Evolutionary conservation across 2,888 invertebrate genomes (phyloP).

Genomic region (Eurytoma californica): DNA sequence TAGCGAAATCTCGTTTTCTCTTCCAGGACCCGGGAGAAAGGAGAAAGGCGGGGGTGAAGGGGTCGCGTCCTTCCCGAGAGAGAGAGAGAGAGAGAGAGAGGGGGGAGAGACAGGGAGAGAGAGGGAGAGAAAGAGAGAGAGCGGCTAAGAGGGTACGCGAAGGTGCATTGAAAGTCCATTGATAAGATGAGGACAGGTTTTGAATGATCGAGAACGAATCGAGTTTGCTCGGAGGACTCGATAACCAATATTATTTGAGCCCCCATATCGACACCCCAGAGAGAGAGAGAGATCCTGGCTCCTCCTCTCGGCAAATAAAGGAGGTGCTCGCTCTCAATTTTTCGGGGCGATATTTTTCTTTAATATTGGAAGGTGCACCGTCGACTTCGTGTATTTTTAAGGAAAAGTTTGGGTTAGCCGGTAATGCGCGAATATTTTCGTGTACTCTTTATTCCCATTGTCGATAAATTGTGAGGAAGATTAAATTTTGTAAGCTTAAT

Average conservation of each 20-base stretch:
- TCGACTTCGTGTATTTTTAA: too few relatives aligned
- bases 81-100: background rate
- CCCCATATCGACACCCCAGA: background rate
- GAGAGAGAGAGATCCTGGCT: too few relatives aligned
- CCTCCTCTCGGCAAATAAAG: conserved; percentile 10
- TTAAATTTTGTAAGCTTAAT: too few relatives aligned
- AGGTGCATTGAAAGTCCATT: conserved; percentile 27
- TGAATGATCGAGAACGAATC: conserved; percentile 32
- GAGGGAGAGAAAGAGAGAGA: background rate
- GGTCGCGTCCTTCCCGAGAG: background rate
- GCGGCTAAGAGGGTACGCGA: background rate
- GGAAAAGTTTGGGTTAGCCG: too few relatives aligned
- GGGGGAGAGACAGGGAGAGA: too few relatives aligned
- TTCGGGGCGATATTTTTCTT: too few relatives aligned
- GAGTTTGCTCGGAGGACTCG: conserved; percentile 12
- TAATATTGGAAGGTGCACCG: too few relatives aligned
- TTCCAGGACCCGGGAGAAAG: background rate
- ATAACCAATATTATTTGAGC: conserved; percentile 39
- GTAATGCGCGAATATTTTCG: too few relatives aligned
- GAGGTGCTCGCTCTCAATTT: background rate
- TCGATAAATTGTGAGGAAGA: too few relatives aligned
- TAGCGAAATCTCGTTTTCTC: conserved; percentile 26
- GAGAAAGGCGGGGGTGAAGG: background rate
- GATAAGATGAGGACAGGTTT: conserved; percentile 6
- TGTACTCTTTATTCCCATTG: too few relatives aligned